These are phyloP conservation scores for Xenopus borealis DNA, from an alignment of 2,113 vertebrate species.

Conservation along the genomic window DNA sequence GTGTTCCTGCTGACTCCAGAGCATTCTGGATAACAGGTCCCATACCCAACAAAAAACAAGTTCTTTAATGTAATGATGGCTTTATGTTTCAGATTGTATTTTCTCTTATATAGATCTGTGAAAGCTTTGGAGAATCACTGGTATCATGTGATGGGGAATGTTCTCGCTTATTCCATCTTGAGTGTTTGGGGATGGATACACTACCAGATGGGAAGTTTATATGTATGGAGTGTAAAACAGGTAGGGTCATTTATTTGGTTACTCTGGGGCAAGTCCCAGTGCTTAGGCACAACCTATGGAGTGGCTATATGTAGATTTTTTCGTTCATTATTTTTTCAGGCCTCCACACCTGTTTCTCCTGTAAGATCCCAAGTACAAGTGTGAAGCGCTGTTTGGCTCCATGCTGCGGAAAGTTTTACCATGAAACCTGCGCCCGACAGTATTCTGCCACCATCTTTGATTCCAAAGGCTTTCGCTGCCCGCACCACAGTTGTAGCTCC, in stretches of 20 bases:
- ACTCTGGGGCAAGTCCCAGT: no score
- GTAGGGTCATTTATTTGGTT: constrained; percentile 58
- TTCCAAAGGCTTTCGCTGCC: constrained; percentile 83
- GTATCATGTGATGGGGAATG: constrained; percentile 87
- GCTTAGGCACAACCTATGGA: no score
- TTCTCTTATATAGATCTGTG: constrained; percentile 74
- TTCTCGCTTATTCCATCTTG: constrained; percentile 79
- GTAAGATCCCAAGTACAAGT: constrained; percentile 76
- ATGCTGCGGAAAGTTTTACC: constrained; percentile 88
- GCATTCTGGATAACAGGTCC: no score
- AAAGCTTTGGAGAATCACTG: constrained; percentile 79
- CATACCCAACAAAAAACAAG: no score
- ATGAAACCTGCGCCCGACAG: constrained; percentile 85
- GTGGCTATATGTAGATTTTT: not conserved
- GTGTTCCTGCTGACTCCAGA: no score
- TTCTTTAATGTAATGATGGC: no score
- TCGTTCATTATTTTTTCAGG: constrained; percentile 61
- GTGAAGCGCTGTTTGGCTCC: constrained; percentile 83
- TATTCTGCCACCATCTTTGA: constrained; percentile 75
- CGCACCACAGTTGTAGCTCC: constrained; percentile 89
- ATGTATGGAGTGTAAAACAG: constrained; percentile 82
- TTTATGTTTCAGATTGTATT: no score
- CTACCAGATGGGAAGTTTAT: constrained; percentile 76
- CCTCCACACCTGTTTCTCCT: constrained; percentile 91
- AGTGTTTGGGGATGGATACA: constrained; percentile 77